phyloP scores from a whole-genome alignment of 1,140 invertebrate species.

The Pomacea maculata region DNA sequence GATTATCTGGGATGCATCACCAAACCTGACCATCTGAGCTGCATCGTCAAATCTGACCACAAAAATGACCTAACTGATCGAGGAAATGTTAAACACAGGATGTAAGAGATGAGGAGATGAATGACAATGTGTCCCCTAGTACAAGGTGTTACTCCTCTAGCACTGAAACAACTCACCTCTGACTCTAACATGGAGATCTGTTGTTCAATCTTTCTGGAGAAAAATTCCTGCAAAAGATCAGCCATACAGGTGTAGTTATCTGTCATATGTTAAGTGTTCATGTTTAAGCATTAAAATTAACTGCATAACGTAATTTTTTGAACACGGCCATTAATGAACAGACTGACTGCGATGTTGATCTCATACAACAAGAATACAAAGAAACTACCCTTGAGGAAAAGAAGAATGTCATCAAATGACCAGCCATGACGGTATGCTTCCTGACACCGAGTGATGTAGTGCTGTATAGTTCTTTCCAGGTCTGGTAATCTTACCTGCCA shows the following conservation, averaged over 20 bases:
- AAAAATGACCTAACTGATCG: too few relatives aligned
- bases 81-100: too few relatives aligned
- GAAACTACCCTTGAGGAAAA: not conserved
- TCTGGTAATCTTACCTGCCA: constrained; percentile 59
- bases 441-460: not conserved
- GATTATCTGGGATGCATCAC: too few relatives aligned
- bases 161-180: constrained; percentile 34
- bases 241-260: too few relatives aligned
- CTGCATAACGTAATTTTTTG: not conserved
- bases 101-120: too few relatives aligned
- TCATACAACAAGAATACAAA: not conserved
- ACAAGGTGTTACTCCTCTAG: not conserved
- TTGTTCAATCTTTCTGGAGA: constrained; percentile 45
- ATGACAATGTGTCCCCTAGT: too few relatives aligned
- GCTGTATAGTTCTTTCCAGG: not conserved
- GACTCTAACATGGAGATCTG: constrained; percentile 46
- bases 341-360: not conserved
- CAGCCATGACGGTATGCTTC: not conserved
- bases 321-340: not conserved
- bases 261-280: too few relatives aligned
- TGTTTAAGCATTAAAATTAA: too few relatives aligned
- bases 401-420: not conserved
- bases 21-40: too few relatives aligned
- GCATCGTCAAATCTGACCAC: too few relatives aligned
- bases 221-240: constrained; percentile 41